Evolutionary conservation across 1,140 invertebrate species (phyloP).

Genomic region (Pseudobourletiella spinata): DNA sequence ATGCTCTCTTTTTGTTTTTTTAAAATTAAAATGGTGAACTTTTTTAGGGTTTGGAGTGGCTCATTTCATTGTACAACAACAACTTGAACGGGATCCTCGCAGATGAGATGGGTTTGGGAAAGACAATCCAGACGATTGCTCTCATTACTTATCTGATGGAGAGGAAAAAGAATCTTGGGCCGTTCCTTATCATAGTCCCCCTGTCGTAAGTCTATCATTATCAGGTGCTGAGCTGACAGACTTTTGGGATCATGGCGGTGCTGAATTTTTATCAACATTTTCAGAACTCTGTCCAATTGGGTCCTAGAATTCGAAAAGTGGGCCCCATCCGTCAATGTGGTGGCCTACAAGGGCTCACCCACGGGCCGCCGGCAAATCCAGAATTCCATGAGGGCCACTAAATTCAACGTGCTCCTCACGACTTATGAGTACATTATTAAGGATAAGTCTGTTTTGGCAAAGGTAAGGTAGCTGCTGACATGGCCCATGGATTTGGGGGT

Average conservation of each 20-base stretch:
- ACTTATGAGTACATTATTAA: slow-evolving; percentile 65
- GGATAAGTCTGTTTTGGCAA: slow-evolving; percentile 54
- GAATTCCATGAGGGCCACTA: slow-evolving; percentile 47
- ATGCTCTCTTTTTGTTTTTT: neutral
- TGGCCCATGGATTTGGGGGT: too few species aligned
- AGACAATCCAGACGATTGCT: slow-evolving; percentile 54
- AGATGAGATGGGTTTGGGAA: slow-evolving; percentile 50
- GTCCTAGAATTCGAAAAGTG: slow-evolving; percentile 61
- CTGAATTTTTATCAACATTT: too few species aligned
- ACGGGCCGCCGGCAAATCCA: slow-evolving; percentile 47
- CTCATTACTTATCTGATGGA: slow-evolving; percentile 61
- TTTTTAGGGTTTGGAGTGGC: slow-evolving; percentile 54
- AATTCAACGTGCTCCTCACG: slow-evolving; percentile 60
- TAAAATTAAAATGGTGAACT: neutral
- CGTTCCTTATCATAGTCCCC: slow-evolving; percentile 60
- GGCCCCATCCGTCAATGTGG: slow-evolving; percentile 54
- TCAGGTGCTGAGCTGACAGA: neutral
- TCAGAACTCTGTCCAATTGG: slow-evolving; percentile 58
- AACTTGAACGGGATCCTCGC: slow-evolving; percentile 52
- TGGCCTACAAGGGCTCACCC: slow-evolving; percentile 63
- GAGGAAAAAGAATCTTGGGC: slow-evolving; percentile 56
- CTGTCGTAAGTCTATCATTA: slow-evolving; percentile 63
- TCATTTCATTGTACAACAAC: slow-evolving; percentile 64
- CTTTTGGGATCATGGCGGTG: too few species aligned
- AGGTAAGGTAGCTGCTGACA: slow-evolving; percentile 97